A percentile compares a stretch with the other conserved stretches of the same genome.
Conservation (phyloP, 2,888 invertebrate genomes). For the Oeneis ivallda region DNA sequence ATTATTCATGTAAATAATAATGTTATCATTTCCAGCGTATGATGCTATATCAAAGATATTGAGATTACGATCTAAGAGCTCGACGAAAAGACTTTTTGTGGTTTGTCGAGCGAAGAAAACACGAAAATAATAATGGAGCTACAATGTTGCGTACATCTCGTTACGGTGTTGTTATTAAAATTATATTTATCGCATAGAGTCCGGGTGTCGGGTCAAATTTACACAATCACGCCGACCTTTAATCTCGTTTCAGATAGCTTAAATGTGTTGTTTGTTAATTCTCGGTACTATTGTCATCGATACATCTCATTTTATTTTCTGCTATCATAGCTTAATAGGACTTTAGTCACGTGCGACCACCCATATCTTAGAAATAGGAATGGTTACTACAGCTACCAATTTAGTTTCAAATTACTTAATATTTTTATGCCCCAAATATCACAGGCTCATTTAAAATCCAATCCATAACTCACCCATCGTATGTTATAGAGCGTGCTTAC, state of each 20-base stretch:
- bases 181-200: conserved; percentile 60
- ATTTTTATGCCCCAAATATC: no score
- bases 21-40: not conserved
- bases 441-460: no score
- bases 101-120: not conserved
- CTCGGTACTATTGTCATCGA: conserved; percentile 52
- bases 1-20: not conserved
- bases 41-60: not conserved
- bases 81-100: not conserved
- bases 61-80: not conserved
- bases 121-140: not conserved
- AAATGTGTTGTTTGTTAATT: conserved; percentile 70
- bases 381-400: no score
- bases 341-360: conserved; percentile 1
- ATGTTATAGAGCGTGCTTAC: no score
- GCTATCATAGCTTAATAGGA: conserved; percentile 41
- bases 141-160: conserved; percentile 19
- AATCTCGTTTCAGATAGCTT: conserved; percentile 72
- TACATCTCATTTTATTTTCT: conserved; percentile 52
- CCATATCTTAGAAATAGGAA: not conserved
- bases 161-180: conserved; percentile 50
- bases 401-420: no score
- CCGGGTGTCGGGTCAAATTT: conserved; percentile 75
- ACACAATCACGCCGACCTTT: conserved; percentile 74
- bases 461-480: no score